Evolutionary conservation across 2,888 invertebrate species (phyloP).

Genomic region (Plagodis dolabraria): DNA sequence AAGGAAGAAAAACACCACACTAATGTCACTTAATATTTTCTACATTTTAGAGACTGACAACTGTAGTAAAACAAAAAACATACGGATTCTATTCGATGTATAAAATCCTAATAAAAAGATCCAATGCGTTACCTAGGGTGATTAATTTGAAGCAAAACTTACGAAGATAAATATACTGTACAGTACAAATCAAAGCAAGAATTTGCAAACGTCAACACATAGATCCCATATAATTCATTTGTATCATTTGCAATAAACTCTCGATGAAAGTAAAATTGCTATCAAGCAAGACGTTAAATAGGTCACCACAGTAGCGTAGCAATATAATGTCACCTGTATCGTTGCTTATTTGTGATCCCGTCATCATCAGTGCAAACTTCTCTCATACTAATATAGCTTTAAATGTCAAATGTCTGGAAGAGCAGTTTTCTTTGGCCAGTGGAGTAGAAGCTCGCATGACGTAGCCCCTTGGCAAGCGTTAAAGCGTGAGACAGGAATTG

Average conservation of each 20-base stretch:
- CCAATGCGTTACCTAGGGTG: background rate
- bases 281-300: slow-evolving; percentile 48
- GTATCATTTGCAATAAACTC: slow-evolving; percentile 17
- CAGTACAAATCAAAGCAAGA: slow-evolving; percentile 7
- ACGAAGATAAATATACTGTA: background rate
- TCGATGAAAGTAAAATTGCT: slow-evolving; percentile 30
- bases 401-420: slow-evolving; percentile 59
- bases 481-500: slow-evolving; percentile 77
- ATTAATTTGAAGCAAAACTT: background rate
- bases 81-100: background rate
- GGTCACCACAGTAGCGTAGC: slow-evolving; percentile 57
- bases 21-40: slow-evolving; percentile 37
- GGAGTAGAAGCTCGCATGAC: slow-evolving; percentile 63
- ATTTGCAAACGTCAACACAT: slow-evolving; percentile 10
- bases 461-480: slow-evolving; percentile 73
- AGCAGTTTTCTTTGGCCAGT: slow-evolving; percentile 61
- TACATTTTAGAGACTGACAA: slow-evolving; percentile 28
- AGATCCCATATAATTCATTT: slow-evolving; percentile 13
- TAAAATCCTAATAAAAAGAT: too few relatives aligned
- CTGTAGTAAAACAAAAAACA: slow-evolving; percentile 8
- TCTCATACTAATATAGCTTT: slow-evolving; percentile 57
- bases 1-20: slow-evolving; percentile 64
- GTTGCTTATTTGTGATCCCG: slow-evolving; percentile 36
- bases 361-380: slow-evolving; percentile 28
- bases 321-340: slow-evolving; percentile 50